Evolutionary conservation across 2,113 vertebrate species (phyloP), one percentile per base, ranked within the genome.

Genomic region (Meriones unguiculatus): DNA sequence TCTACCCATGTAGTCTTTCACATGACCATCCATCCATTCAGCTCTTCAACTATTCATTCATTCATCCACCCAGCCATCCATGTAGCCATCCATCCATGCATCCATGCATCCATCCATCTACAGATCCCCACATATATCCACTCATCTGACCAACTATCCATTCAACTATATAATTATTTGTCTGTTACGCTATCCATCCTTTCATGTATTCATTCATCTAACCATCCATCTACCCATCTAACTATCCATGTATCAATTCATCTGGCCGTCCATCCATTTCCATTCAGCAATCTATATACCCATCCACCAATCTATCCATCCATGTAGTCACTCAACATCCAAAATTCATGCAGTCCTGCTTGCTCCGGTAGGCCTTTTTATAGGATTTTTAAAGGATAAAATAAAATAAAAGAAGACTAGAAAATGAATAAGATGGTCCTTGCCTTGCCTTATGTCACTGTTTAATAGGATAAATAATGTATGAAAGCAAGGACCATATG

Each of bases 291-390:
- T 15, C 46, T n/a, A 93, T 73, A 12, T 12, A 88, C 28, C 64
- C 75, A 91, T 80, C 84, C 67, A 95, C 87, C 85, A 54, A 32
- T 12, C 67, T 57, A 73, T 24, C 81, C 54, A 87, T 93, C 82
- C 86, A 92, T 90, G 89, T 92, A 95, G 67, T 46, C 50, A 76
- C 20, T 69, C 54, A 59, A 84, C 57, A 86, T 73, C 75, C 75
- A 88, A 96, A 90, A 92, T 86, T 59, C 84, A 91, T 69, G 50
- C 77, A 91, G 65, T 95, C 52, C 90, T 82, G 65, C n/a, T 41
- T 93, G 87, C 77, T 93, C 93, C 84, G 67, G 41, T 90, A 75
- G 90, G 67, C 22, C n/a, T 96, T 95, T 96, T 85, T 77, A 90
- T 70, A 85, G 65, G 20, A 89, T 69, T 92, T 32, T 87, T 38